Base-by-base conservation (phyloP, 2,888 invertebrate genomes). In the Electrophaes corylata region DNA sequence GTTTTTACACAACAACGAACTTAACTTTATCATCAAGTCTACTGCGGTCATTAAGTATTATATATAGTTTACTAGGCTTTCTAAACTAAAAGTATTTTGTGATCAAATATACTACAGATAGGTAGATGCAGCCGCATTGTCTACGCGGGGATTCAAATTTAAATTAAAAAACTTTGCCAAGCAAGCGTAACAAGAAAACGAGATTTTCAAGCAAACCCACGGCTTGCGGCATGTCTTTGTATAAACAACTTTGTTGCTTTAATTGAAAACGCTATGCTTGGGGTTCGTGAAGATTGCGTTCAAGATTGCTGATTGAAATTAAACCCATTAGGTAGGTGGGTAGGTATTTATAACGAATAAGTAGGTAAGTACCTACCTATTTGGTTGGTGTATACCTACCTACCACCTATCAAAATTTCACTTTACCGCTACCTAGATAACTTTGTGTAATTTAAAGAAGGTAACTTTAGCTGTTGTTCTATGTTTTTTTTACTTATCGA, bases 121-220 rank as follows among this genome's bases (percentile, higher is more conserved):
- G 60, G 62, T 74, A 57, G 62, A 20, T 35, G 41, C 33, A 57
- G 57, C 44, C 57, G 65, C 64, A 68, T 68, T 71, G 72, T 72
- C 60, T 67, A 43, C 50, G 51, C 31, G 31, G 55, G 26, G 31
- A 69, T 70, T 70, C 70, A 63, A 72, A 76, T 76, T 75, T 71
- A 75, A 76, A 78, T 78, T 74, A 75, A 76, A 77, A 78, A 76
- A 76, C 72, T 76, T 78, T 65, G 50, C 51, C 59, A 50, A 60
- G 63, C 64, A 69, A 72, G 59, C 62, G 71, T 63, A 69, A 71
- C 70, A 72, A 73, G 75, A 67, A 72, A 71, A 67, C 65, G 62
- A 65, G 62, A 53, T 70, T 72, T 55, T 50, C 59, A 64, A 66
- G 68, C 61, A 51, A 67, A 63, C 57, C 61, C 65, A 54, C 53